phyloP scores from a whole-genome alignment of 1,140 invertebrate genomes.

The Oryzaephilus surinamensis region DNA sequence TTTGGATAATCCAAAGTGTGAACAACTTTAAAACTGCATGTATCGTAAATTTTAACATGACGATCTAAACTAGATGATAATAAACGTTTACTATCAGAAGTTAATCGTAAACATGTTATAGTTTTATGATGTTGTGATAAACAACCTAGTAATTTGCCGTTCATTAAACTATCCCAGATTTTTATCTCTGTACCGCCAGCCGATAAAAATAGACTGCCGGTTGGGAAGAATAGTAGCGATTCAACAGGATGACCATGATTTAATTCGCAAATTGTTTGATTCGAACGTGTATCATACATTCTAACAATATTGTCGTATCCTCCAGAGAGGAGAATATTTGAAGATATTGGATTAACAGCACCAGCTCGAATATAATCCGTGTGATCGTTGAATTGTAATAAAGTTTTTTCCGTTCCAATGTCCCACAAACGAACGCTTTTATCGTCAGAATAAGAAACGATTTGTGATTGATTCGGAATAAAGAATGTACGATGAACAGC shows the following conservation, averaged over 20 bases:
- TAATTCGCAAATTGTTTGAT: conserved; percentile 58
- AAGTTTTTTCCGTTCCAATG: conserved; percentile 67
- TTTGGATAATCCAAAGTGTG: conserved; percentile 86
- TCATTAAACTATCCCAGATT: conserved; percentile 86
- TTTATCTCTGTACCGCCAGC: conserved; percentile 86
- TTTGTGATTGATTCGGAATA: conserved; percentile 60
- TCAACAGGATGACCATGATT: conserved; percentile 89
- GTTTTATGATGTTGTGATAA: conserved; percentile 89
- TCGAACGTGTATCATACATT: conserved; percentile 77
- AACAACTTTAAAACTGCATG: conserved; percentile 74
- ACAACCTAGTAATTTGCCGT: conserved; percentile 70
- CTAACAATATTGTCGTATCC: conserved; percentile 89
- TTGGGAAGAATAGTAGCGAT: conserved; percentile 77
- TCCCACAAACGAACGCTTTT: conserved; percentile 85
- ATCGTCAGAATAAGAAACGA: conserved; percentile 90
- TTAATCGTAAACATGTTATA: conserved; percentile 70
- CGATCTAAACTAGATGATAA: conserved; percentile 85
- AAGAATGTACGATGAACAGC: conserved; percentile 76
- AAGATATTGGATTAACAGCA: conserved; percentile 60
- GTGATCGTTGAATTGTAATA: conserved; percentile 57
- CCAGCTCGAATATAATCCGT: conserved; percentile 76
- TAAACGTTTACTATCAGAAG: conserved; percentile 68
- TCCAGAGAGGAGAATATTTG: conserved; percentile 71
- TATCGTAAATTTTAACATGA: conserved; percentile 91
- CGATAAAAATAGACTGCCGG: conserved; percentile 81